Percentiles rank a stretch among this genome's conserved stretches.
Conservation (phyloP, 2,797 vertebrate species). For the Hydrophis major region DNA sequence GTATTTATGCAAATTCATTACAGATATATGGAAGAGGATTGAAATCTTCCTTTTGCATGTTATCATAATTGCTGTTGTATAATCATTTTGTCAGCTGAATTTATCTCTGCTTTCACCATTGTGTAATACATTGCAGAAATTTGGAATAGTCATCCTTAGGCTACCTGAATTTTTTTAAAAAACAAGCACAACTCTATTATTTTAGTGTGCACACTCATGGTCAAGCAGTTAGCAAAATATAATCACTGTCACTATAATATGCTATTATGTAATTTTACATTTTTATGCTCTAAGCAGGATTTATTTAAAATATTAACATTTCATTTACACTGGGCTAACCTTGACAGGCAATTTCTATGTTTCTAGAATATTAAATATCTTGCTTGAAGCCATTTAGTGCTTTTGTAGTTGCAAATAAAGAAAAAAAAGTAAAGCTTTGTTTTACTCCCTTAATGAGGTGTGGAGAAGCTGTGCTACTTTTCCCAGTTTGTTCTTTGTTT, state of each 20-base stretch:
- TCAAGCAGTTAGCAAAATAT: neutral
- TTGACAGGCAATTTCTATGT: constrained; percentile 23
- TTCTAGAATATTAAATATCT: constrained; percentile 19
- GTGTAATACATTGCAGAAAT: neutral
- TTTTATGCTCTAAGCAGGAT: neutral
- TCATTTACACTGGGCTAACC: constrained; percentile 7
- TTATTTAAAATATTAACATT: constrained; percentile 22
- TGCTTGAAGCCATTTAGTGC: constrained; percentile 9
- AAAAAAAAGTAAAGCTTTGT: neutral
- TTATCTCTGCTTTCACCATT: neutral
- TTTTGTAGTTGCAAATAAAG: constrained; percentile 7
- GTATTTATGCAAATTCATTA: neutral
- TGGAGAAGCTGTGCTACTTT: neutral
- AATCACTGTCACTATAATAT: neutral
- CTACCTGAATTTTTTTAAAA: neutral
- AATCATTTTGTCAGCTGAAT: neutral
- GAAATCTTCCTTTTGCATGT: neutral
- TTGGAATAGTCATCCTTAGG: neutral
- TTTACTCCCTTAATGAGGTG: constrained; percentile 4
- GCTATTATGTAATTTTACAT: neutral
- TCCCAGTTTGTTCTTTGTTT: constrained; percentile 16
- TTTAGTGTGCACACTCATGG: neutral
- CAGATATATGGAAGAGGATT: neutral
- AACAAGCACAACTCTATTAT: neutral
- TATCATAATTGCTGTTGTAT: neutral